Evolutionary conservation across 2,113 vertebrate genomes (phyloP).

Genomic region (Corydoras maculifer): DNA sequence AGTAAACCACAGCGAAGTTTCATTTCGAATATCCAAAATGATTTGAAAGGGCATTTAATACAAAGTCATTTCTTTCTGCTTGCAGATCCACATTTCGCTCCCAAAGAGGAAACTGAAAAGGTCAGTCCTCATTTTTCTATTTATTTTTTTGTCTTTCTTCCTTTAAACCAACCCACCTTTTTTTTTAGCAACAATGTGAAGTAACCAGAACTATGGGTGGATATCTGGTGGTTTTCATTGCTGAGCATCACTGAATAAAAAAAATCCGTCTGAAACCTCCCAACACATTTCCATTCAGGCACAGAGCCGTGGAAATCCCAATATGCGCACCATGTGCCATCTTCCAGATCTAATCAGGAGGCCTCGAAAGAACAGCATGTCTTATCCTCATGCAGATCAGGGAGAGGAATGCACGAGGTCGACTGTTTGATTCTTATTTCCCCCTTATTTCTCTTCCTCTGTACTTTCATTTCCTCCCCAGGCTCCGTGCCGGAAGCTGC

Average conservation of each 20-base stretch:
- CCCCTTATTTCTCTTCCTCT: conserved; percentile 8
- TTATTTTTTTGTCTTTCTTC: background rate
- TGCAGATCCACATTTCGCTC: conserved; percentile 63
- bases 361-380: background rate
- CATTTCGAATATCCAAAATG: background rate
- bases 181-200: too few relatives aligned
- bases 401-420: conserved; percentile 27
- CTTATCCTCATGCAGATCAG: conserved; percentile 27
- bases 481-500: conserved; percentile 73
- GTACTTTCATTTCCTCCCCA: conserved; percentile 48
- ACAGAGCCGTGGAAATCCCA: background rate
- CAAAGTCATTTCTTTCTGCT: conserved; percentile 8
- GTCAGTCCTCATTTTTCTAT: conserved; percentile 47
- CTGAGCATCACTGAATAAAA: background rate
- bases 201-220: too few relatives aligned
- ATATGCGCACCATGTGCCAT: background rate
- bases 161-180: background rate
- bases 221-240: too few relatives aligned
- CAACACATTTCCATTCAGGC: background rate
- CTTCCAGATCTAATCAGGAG: background rate
- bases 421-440: conserved; percentile 2
- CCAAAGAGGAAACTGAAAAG: conserved; percentile 67
- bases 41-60: background rate
- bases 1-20: background rate
- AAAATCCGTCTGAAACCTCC: conserved; percentile 28